These are phyloP conservation scores for Rhabdornis inornatus DNA, from an alignment of 2,113 vertebrate species.

Conservation along the genomic window DNA sequence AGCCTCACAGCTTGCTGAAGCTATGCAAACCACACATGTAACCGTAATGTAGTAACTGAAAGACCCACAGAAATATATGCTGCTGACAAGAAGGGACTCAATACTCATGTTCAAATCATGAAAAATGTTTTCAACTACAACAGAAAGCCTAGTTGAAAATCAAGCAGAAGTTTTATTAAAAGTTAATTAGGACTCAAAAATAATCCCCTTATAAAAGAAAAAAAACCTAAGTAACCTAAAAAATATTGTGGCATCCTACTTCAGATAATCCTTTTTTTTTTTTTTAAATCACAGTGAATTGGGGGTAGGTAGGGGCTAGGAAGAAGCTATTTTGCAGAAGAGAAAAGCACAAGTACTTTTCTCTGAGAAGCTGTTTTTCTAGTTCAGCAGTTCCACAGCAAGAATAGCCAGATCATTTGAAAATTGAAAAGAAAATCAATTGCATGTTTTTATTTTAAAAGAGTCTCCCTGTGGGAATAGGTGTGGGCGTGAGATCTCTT, in stretches of 20 bases:
- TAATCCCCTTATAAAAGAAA: neutral
- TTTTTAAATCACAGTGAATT: neutral
- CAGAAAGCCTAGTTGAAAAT: slow-evolving; percentile 12
- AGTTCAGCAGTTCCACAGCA: slow-evolving; percentile 24
- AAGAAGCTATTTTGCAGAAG: neutral
- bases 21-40: slow-evolving; percentile 9
- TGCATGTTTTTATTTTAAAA: slow-evolving; percentile 51
- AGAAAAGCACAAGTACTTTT: neutral
- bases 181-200: neutral
- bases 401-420: neutral
- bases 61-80: neutral
- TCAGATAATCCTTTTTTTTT: neutral
- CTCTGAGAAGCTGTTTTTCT: slow-evolving; percentile 9
- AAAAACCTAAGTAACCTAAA: neutral
- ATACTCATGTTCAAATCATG: neutral
- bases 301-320: neutral
- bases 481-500: slow-evolving; percentile 55
- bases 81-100: neutral
- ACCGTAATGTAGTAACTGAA: neutral
- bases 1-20: slow-evolving; percentile 7
- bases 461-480: slow-evolving; percentile 42
- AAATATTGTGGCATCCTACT: neutral
- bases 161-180: neutral
- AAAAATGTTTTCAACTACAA: neutral
- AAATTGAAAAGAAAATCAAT: slow-evolving; percentile 43